These are phyloP conservation scores for Anastrepha ludens DNA, from an alignment of 1,140 invertebrate genomes.

Conservation along the genomic window DNA sequence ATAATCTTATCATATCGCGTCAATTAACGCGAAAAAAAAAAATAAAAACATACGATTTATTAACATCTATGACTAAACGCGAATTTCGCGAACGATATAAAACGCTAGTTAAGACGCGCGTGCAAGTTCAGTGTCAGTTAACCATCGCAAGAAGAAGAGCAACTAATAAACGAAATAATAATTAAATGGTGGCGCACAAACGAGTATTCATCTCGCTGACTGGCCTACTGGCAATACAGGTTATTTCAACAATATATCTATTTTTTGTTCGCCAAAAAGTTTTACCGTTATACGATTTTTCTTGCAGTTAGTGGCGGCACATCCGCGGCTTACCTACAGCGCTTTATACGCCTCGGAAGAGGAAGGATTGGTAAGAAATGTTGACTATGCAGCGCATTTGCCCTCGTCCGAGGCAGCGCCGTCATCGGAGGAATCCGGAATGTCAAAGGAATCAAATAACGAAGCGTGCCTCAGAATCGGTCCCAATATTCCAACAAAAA, in stretches of 20 bases:
- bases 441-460: not conserved
- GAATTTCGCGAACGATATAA: not conserved
- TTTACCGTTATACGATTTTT: too few relatives aligned
- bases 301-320: not conserved
- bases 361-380: not conserved
- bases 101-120: not conserved
- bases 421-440: not conserved
- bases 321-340: not conserved
- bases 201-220: not conserved
- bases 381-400: not conserved
- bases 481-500: not conserved
- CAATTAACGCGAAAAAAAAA: not conserved
- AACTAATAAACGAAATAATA: not conserved
- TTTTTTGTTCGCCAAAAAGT: too few relatives aligned
- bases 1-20: not conserved
- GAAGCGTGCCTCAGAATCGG: not conserved
- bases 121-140: slow-evolving; percentile 10
- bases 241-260: not conserved
- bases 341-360: not conserved
- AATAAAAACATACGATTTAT: not conserved
- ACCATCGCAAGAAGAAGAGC: not conserved
- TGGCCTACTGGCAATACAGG: not conserved
- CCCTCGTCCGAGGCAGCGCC: not conserved
- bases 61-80: not conserved
- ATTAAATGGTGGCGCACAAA: not conserved